A percentile compares a stretch with the other conserved stretches of the same genome.
Evolutionary conservation across 2,113 vertebrate genomes (phyloP).

Genomic region (Hemiscyllium ocellatum): DNA sequence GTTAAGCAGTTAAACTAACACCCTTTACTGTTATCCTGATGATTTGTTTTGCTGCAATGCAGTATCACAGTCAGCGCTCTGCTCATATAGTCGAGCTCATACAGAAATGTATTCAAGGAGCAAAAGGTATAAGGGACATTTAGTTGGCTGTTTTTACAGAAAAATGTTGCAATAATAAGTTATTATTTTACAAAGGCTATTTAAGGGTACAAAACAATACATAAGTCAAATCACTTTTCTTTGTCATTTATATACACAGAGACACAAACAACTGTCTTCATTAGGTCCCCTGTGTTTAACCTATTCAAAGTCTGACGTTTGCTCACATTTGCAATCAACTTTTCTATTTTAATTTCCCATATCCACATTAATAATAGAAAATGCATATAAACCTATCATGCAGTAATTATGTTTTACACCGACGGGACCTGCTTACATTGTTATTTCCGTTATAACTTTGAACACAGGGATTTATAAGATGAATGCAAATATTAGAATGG

Average conservation of each 20-base stretch:
- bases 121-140: neutral
- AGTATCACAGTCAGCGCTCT: constrained; percentile 6
- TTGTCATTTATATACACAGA: neutral
- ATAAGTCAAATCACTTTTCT: neutral
- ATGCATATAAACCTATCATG: neutral
- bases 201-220: neutral
- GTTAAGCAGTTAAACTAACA: constrained; percentile 23
- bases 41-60: constrained; percentile 34
- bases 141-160: neutral
- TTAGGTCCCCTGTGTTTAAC: neutral
- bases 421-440: neutral
- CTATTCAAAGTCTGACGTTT: neutral
- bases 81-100: neutral
- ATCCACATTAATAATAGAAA: constrained; percentile 1
- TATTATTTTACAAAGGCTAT: neutral
- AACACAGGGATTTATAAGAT: neutral
- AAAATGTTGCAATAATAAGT: neutral
- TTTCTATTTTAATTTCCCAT: neutral
- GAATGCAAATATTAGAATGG: neutral
- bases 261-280: neutral
- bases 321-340: neutral
- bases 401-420: neutral
- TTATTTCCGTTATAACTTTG: neutral
- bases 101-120: neutral
- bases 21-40: constrained; percentile 5